phyloP scores from a whole-genome alignment of 2,113 vertebrate species.

The Hippoglossus stenolepis region DNA sequence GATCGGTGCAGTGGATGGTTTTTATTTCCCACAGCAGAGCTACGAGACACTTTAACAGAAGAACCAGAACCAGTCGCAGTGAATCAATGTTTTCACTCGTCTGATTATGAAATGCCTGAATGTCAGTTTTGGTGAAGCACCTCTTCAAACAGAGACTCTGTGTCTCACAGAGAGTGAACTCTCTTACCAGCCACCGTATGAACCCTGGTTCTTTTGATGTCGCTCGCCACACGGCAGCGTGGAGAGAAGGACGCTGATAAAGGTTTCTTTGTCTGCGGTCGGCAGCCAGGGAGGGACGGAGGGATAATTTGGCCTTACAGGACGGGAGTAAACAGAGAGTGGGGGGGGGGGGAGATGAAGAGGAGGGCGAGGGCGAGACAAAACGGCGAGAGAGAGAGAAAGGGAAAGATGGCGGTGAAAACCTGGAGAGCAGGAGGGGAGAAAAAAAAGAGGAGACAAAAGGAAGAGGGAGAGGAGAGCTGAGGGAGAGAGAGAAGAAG shows the following conservation, averaged over 20 bases:
- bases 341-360: neutral
- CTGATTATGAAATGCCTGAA: slow-evolving; percentile 3
- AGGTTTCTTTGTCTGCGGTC: slow-evolving; percentile 50
- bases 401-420: neutral
- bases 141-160: slow-evolving; percentile 14
- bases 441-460: neutral
- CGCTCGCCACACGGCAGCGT: slow-evolving; percentile 14
- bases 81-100: too few species aligned
- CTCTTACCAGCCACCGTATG: slow-evolving; percentile 7
- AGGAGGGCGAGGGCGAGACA: too few species aligned
- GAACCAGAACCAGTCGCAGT: too few species aligned
- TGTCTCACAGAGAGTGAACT: slow-evolving; percentile 14
- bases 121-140: slow-evolving; percentile 21
- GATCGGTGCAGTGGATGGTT: too few species aligned
- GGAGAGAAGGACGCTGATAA: slow-evolving; percentile 54
- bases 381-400: neutral
- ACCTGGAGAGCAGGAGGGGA: neutral
- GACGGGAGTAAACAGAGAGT: slow-evolving; percentile 33
- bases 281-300: slow-evolving; percentile 36
- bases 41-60: too few species aligned
- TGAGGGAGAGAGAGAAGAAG: neutral
- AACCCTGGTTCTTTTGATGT: slow-evolving; percentile 49
- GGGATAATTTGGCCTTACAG: slow-evolving; percentile 47
- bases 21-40: too few species aligned
- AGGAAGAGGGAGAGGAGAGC: neutral